These are phyloP conservation scores for Lordiphosa andalusiaca DNA, from an alignment of 2,888 invertebrate species.

Conservation along the genomic window DNA sequence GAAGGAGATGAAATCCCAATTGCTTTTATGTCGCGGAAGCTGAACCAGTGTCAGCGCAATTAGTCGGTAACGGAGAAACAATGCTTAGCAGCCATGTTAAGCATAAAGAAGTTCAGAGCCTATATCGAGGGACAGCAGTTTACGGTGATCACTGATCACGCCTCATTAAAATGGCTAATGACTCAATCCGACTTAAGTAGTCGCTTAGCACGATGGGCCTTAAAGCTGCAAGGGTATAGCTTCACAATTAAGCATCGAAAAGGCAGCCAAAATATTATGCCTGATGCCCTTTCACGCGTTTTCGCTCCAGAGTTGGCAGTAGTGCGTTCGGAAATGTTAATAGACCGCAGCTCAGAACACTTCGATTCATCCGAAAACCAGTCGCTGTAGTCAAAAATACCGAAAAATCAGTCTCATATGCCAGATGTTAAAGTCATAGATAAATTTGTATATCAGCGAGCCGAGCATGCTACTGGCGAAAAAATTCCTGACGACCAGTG, in stretches of 20 bases:
- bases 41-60: too few species aligned
- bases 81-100: too few species aligned
- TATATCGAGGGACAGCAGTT: too few species aligned
- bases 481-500: constrained; percentile 8
- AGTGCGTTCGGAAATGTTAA: constrained; percentile 1
- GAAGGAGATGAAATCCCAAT: too few species aligned
- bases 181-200: background rate
- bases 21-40: too few species aligned
- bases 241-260: background rate
- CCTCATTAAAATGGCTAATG: too few species aligned
- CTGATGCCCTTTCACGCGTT: constrained; percentile 51
- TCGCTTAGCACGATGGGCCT: background rate
- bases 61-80: too few species aligned
- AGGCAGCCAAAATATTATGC: constrained; percentile 40
- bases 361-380: constrained; percentile 28
- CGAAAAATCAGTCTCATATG: background rate
- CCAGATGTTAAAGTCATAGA: constrained; percentile 31
- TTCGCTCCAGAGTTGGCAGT: constrained; percentile 1
- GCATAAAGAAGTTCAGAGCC: too few species aligned
- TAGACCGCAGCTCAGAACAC: constrained; percentile 17
- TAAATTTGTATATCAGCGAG: constrained; percentile 14
- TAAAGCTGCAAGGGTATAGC: background rate
- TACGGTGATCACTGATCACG: too few species aligned
- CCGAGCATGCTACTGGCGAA: constrained; percentile 13
- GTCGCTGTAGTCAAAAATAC: background rate